Evolutionary conservation across 2,113 vertebrate genomes (phyloP), one percentile per base, ranked within the genome.

Genomic region (Solea solea): DNA sequence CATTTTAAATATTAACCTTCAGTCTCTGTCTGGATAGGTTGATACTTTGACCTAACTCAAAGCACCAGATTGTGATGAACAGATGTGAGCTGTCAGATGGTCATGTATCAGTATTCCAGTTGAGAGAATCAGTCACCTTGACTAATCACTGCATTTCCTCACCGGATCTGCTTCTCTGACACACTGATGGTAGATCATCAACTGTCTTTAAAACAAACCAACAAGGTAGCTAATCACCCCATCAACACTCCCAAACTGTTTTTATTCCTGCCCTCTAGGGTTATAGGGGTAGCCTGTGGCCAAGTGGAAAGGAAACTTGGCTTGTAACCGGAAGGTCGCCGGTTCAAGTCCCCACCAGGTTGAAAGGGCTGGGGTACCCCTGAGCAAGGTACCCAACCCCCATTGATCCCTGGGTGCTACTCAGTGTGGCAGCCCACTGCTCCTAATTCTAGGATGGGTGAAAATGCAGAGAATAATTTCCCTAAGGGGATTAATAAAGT

Each of bases 81-180:
- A 91, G 87, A 86, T 91, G 87, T 84, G 50, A 72, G 74, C 4
- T 45, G 66, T 80, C 46, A 70, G 34, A 74, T 39, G 70, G 85
- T 61, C 68, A 78, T 44, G 27, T 80, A 77, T 81, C 57, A 44
- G 76, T 78, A 62, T 88, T 88, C 78, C 78, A 86, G 45, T 71
- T 81, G 63, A 84, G 25, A 76, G 81, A 28, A 68, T 82, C 73
- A 67, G 90, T 88, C 86, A 89, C 87, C 90, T 91, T 89, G 80
- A 78, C 62, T 48, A 68, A 80, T 83, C 16, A 8, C 46, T 57
- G 39, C 60, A 59, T 76, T 62, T 86, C 51, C 59, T 80, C n/a
- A 62, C 28, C 40, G 34, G 54, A 69, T 48, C 40, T 67, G 49
- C 41, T 8, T 44, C n/a, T 55, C 48, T 59, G 39, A 74, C 53